Evolutionary conservation across 2,113 vertebrate genomes (phyloP), one percentile per base, ranked within the genome.

Genomic region (Thalassoma bifasciatum): DNA sequence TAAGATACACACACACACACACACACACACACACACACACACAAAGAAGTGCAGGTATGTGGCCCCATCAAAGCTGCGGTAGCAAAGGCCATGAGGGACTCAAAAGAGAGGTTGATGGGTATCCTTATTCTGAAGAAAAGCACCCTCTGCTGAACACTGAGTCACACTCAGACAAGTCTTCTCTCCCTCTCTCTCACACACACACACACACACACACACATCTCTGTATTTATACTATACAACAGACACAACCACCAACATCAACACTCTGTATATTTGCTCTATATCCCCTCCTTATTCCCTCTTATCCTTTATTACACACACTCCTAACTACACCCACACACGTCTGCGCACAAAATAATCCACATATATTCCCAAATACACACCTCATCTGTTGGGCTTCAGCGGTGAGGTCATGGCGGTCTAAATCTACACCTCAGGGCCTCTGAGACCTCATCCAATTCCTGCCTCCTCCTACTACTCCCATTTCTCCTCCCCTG

Each of bases 371-470:
- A 56, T 21, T 24, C 44, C 66, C 46, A 69, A 61, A 63, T 52
- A 61, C 38, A 68, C 36, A 61, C 38, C 59, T 53, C 79, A 65
- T 77, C 64, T 46, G 51, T 66, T 60, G 50, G 66, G 70, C 72
- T 83, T 88, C 77, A 75, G 72, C 58, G 11, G 53, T 51, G 66
- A 88, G 85, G 85, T 85, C 83, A 83, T 21, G 65, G 72, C 26
- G 58, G 77, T 86, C 85, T 86, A 79, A 83, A 77, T 78, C 82
- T 70, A 62, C 81, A 81, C 86, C 86, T 79, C 64, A 0, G 85
- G 87, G 84, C 79, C 83, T 82, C 12, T 0, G 76, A 88, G 85
- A 88, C 85, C 68, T 85, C 76, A 66, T 83, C 83, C 77, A 77
- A 78, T 84, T 77, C 80, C 53, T 73, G 50, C 75, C 69, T 77